Conservation (phyloP, 2,113 vertebrate species). For the Alouatta palliata region DNA sequence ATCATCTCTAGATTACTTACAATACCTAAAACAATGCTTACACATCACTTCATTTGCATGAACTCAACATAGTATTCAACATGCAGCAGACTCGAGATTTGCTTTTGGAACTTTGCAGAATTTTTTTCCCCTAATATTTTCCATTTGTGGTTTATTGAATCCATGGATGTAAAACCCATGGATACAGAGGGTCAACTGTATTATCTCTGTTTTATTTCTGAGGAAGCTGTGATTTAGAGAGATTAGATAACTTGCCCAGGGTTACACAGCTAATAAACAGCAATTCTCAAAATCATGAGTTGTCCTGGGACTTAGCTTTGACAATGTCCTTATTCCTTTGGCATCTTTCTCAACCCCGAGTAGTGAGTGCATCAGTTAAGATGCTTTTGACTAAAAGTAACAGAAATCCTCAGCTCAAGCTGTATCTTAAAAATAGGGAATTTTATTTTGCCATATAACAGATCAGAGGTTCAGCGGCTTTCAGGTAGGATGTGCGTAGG, state of each 20-base stretch:
- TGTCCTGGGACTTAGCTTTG: neutral
- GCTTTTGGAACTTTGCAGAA: neutral
- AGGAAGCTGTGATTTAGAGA: constrained; percentile 11
- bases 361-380: neutral
- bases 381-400: neutral
- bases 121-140: neutral
- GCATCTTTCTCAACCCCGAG: neutral
- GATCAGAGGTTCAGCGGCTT: neutral
- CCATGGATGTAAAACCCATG: neutral
- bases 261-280: neutral
- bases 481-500: too few relatives aligned
- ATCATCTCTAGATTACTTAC: neutral
- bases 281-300: neutral
- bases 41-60: neutral
- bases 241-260: neutral
- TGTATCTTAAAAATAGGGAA: neutral
- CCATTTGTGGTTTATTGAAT: neutral
- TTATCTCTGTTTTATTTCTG: neutral
- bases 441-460: neutral
- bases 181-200: neutral
- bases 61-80: neutral
- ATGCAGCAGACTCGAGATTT: neutral
- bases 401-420: neutral
- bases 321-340: neutral
- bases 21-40: neutral